phyloP scores from a whole-genome alignment of 1,140 invertebrate species.

The Zaprionus vittiger region DNA sequence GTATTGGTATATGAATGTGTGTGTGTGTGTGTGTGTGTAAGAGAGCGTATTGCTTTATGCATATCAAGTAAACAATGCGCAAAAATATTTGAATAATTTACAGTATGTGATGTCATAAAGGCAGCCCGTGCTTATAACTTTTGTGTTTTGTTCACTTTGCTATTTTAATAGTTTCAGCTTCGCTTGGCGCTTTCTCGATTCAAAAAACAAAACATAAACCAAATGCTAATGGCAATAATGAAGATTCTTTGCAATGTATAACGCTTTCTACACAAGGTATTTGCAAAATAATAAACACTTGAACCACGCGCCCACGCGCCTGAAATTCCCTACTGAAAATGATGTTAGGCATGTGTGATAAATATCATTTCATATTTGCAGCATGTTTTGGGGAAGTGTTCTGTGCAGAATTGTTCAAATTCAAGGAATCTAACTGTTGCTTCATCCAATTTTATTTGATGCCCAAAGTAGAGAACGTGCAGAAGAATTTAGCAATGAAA shows the following conservation, averaged over 20 bases:
- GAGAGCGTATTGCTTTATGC: conserved; percentile 26
- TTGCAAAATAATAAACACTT: conserved; percentile 26
- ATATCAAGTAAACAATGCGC: conserved; percentile 55
- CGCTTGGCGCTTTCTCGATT: conserved; percentile 61
- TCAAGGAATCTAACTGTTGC: background rate
- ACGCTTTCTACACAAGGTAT: conserved; percentile 3
- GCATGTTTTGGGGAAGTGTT: background rate
- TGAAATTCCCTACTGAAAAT: background rate
- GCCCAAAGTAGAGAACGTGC: too few relatives aligned
- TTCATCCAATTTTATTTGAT: background rate
- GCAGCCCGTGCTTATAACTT: conserved; percentile 18
- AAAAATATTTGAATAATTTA: conserved; percentile 76
- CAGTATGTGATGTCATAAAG: conserved; percentile 76
- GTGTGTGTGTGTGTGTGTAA: conserved; percentile 8
- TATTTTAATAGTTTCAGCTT: conserved; percentile 43
- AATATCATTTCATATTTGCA: background rate
- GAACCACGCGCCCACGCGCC: conserved; percentile 17
- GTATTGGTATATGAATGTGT: background rate
- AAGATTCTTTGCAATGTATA: background rate
- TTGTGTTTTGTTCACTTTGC: background rate
- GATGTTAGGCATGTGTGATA: conserved; percentile 2
- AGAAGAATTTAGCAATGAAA: too few relatives aligned
- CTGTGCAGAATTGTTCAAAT: too few relatives aligned
- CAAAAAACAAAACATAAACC: conserved; percentile 34
- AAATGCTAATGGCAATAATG: conserved; percentile 23